Evolutionary conservation across 2,113 vertebrate species (phyloP).

Genomic region (Xiphias gladius): DNA sequence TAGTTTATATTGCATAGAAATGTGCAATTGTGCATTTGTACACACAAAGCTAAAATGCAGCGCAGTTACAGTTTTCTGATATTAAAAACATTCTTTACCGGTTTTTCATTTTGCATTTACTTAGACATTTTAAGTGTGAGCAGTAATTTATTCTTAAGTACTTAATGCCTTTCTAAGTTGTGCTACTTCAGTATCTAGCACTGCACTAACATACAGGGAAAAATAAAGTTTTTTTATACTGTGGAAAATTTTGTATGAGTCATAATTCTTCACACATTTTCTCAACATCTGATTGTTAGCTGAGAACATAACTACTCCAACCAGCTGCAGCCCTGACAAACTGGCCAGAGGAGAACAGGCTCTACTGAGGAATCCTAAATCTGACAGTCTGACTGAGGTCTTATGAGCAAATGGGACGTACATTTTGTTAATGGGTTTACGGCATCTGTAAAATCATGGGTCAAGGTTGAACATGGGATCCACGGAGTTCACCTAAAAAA

Average conservation of each 20-base stretch:
- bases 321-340: background rate
- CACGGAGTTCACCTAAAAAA: background rate
- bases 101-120: slow-evolving; percentile 30
- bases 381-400: background rate
- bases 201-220: background rate
- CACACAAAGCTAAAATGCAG: slow-evolving; percentile 51
- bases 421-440: background rate
- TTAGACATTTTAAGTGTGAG: slow-evolving; percentile 11
- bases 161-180: slow-evolving; percentile 1
- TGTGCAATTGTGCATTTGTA: slow-evolving; percentile 57
- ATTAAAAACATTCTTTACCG: slow-evolving; percentile 22
- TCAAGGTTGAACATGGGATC: background rate
- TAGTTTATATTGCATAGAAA: slow-evolving; percentile 50
- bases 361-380: background rate
- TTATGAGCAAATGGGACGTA: background rate
- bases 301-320: background rate
- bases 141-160: slow-evolving; percentile 19
- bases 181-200: background rate
- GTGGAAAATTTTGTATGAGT: background rate
- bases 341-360: background rate
- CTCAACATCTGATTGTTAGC: background rate
- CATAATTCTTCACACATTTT: background rate
- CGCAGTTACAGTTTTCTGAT: slow-evolving; percentile 44
- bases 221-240: no score
- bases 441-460: background rate